Evolutionary conservation across 2,113 vertebrate genomes (phyloP).

Genomic region (Anarhynchus alexandrinus): DNA sequence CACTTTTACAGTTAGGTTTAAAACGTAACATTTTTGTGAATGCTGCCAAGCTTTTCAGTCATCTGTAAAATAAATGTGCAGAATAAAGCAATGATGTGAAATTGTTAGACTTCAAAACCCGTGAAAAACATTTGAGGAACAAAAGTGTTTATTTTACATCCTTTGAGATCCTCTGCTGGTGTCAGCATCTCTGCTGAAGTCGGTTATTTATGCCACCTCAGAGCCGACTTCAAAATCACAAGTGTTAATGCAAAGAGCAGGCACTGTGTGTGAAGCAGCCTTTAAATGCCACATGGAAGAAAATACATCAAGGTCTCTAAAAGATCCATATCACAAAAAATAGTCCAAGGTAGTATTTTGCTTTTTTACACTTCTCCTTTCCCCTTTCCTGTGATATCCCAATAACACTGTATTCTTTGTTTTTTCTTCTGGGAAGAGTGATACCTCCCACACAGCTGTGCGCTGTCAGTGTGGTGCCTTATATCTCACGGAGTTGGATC

Average conservation of each 20-base stretch:
- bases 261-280: not conserved
- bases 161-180: not conserved
- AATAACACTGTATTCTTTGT: accelerated
- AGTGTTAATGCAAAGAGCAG: not conserved
- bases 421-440: not conserved
- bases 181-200: not conserved
- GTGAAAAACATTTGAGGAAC: not conserved
- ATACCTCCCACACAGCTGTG: not conserved
- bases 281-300: not conserved
- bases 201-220: not conserved
- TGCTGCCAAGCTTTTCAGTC: not conserved
- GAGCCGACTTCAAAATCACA: not conserved
- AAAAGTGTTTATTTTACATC: not conserved
- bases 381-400: not conserved
- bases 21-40: not conserved
- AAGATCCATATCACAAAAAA: not conserved
- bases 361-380: not conserved
- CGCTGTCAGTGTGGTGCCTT: not conserved
- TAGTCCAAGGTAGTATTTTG: not conserved
- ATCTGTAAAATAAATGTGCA: not conserved
- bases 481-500: not conserved
- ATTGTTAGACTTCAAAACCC: not conserved
- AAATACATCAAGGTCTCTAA: not conserved
- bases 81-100: not conserved
- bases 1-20: not conserved